A percentile compares a stretch with the other conserved stretches of the same genome.
Conservation (phyloP, 2,888 invertebrate species). For the Limnephilus auricula region DNA sequence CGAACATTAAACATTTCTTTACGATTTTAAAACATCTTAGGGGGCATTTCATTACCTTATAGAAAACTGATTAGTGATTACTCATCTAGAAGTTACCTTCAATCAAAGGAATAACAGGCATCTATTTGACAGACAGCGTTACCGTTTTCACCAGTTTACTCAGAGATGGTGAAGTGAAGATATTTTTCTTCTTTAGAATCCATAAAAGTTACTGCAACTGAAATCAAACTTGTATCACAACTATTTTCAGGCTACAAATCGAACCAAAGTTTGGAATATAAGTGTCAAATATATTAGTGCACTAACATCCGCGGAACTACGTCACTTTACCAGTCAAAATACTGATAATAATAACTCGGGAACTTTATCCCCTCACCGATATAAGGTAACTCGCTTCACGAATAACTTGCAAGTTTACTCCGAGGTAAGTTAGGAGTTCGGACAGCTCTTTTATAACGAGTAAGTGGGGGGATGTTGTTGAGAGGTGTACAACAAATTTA, state of each 20-base stretch:
- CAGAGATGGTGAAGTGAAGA: background rate
- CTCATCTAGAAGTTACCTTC: too few relatives aligned
- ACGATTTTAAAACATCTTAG: too few relatives aligned
- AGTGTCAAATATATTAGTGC: background rate
- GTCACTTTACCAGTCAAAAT: background rate
- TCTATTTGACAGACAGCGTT: too few relatives aligned
- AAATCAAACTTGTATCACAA: background rate
- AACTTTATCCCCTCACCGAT: background rate
- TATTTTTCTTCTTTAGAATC: background rate
- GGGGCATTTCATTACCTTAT: too few relatives aligned
- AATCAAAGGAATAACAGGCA: too few relatives aligned
- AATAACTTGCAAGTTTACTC: slow-evolving; percentile 13
- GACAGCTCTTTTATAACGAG: slow-evolving; percentile 24
- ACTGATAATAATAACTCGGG: background rate
- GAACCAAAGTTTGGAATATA: background rate
- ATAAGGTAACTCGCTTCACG: slow-evolving; percentile 15
- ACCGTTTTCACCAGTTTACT: too few relatives aligned
- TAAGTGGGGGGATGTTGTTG: slow-evolving; percentile 16
- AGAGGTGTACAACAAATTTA: slow-evolving; percentile 34
- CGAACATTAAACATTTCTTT: too few relatives aligned
- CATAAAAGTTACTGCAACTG: background rate
- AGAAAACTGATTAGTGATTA: too few relatives aligned
- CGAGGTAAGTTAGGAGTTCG: slow-evolving; percentile 25
- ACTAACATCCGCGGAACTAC: background rate
- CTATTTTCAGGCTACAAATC: background rate